phyloP scores from a whole-genome alignment of 2,888 invertebrate species.

The Leptinotarsa peninsularis region DNA sequence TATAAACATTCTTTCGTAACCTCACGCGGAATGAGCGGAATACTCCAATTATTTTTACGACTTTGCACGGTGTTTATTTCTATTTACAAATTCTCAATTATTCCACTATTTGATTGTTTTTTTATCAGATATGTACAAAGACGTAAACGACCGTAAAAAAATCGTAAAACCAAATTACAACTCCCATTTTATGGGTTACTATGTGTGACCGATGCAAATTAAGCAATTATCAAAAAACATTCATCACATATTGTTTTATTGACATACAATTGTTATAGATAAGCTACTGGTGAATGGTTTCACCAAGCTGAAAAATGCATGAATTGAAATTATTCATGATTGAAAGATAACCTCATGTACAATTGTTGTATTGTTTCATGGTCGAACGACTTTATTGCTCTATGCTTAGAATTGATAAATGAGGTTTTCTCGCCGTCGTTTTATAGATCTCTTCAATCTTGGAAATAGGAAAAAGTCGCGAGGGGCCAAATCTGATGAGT shows the following conservation, averaged over 20 bases:
- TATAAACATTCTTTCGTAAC: no score
- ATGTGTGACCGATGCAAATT: conserved; percentile 19
- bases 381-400: no score
- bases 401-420: no score
- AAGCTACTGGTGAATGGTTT: neutral
- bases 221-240: conserved; percentile 12
- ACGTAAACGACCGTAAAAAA: neutral
- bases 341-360: neutral
- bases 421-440: no score
- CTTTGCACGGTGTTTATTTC: neutral
- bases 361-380: no score
- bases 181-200: neutral
- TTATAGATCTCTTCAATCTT: no score
- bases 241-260: conserved; percentile 11
- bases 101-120: neutral
- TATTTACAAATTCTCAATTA: neutral
- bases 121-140: conserved; percentile 1
- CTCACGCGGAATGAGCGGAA: no score
- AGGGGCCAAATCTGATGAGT: no score
- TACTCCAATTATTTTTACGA: neutral
- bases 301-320: neutral
- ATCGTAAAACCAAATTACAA: conserved; percentile 14
- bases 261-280: conserved; percentile 9
- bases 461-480: no score
- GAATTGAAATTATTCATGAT: conserved; percentile 1